Evolutionary conservation across 2,888 invertebrate species (phyloP).

Genomic region (Andrena haemorrhoa): DNA sequence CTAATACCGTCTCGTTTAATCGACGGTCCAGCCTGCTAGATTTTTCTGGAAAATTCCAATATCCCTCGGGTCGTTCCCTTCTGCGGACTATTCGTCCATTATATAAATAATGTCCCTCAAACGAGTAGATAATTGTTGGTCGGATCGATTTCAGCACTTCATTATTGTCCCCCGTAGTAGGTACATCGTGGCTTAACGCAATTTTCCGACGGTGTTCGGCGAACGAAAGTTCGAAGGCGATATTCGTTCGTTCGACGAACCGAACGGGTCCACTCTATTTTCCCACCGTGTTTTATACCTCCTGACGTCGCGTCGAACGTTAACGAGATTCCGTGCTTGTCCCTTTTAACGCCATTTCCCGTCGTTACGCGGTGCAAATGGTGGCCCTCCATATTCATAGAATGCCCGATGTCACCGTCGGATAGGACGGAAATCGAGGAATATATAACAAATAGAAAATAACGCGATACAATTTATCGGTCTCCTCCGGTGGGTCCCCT

Average conservation of each 20-base stretch:
- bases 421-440: conserved; percentile 13
- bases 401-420: conserved; percentile 15
- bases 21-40: conserved; percentile 9
- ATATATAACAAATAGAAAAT: background rate
- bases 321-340: conserved; percentile 53
- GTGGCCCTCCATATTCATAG: conserved; percentile 68
- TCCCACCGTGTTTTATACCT: conserved; percentile 31
- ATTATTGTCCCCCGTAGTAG: no score
- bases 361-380: conserved; percentile 50
- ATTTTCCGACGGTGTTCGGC: no score
- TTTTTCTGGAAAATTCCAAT: conserved; percentile 9
- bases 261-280: conserved; percentile 25
- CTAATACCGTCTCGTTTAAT: conserved; percentile 10
- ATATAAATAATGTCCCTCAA: background rate
- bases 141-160: background rate
- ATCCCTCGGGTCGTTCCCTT: background rate
- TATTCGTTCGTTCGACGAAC: conserved; percentile 5
- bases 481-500: conserved; percentile 31
- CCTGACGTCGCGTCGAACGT: conserved; percentile 34
- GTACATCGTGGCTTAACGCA: no score
- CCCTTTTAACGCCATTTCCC: conserved; percentile 51
- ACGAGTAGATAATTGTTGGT: background rate
- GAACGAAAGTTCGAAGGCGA: background rate
- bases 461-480: conserved; percentile 58
- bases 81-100: background rate